phyloP scores from a whole-genome alignment of 2,888 invertebrate genomes.

The Dryobota labecula region DNA sequence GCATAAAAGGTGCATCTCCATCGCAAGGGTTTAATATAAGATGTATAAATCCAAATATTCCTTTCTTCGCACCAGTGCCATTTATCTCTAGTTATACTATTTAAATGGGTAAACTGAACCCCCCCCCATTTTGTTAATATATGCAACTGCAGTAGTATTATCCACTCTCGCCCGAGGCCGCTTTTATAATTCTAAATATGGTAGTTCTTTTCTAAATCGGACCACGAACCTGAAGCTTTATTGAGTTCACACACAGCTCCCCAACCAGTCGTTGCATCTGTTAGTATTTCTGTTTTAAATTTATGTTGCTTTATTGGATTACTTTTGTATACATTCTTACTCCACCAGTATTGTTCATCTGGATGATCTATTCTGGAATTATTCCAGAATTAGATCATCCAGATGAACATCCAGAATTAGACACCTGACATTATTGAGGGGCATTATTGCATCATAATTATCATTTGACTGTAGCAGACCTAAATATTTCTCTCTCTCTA shows the following conservation, averaged over 20 bases:
- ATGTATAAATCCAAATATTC: too few species aligned
- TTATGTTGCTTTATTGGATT: constrained; percentile 1
- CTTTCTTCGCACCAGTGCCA: too few species aligned
- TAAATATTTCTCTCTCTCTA: constrained; percentile 1
- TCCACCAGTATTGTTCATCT: constrained; percentile 5
- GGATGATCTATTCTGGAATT: not conserved
- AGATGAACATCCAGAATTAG: too few species aligned
- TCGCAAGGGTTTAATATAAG: too few species aligned
- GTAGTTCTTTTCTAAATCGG: not conserved
- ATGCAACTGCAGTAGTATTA: constrained; percentile 12
- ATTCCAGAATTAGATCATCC: too few species aligned
- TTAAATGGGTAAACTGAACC: too few species aligned
- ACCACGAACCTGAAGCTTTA: constrained; percentile 10
- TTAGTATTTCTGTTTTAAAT: constrained; percentile 3
- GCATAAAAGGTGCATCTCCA: too few species aligned
- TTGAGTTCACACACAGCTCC: not conserved
- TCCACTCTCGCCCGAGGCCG: constrained; percentile 2
- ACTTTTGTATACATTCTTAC: not conserved
- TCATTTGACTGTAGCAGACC: not conserved
- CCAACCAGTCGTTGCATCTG: constrained; percentile 11
- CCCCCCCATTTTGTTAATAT: constrained; percentile 1
- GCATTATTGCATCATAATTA: constrained; percentile 8
- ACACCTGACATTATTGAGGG: not conserved
- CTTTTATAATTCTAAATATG: constrained; percentile 11
- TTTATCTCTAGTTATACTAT: too few species aligned